A percentile compares a stretch with the other conserved stretches of the same genome.
Evolutionary conservation across 2,888 invertebrate species (phyloP).

Genomic region (Epirrita christyi): DNA sequence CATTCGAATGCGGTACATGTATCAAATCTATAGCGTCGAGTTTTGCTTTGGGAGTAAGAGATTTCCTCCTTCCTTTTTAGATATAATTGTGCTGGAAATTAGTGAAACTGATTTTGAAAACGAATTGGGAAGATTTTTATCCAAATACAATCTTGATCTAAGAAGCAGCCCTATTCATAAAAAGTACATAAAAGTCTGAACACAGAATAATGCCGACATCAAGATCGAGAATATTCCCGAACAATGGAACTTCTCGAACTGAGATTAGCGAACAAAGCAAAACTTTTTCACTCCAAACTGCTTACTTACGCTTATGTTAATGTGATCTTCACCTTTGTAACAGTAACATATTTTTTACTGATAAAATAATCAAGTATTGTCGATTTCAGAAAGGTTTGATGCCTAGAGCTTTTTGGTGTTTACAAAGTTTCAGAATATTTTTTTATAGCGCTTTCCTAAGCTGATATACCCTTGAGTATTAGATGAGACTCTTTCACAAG

Average conservation of each 20-base stretch:
- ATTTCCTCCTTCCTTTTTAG: no score
- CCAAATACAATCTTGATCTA: neutral
- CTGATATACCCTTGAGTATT: no score
- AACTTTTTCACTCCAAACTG: constrained; percentile 37
- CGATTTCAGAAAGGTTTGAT: neutral
- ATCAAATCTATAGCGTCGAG: no score
- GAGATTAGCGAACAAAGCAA: constrained; percentile 39
- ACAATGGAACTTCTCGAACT: constrained; percentile 26
- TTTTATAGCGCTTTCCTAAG: no score
- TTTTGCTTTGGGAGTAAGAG: no score
- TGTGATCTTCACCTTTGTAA: constrained; percentile 24
- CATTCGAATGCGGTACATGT: no score
- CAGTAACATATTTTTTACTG: constrained; percentile 12
- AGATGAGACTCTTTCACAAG: no score
- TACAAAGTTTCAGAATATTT: no score
- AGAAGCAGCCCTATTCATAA: constrained; percentile 12
- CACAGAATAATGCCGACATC: constrained; percentile 16
- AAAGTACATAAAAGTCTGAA: constrained; percentile 15
- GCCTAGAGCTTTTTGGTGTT: no score
- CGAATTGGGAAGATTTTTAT: no score
- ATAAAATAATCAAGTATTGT: constrained; percentile 14
- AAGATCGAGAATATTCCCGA: constrained; percentile 16
- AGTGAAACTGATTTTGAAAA: no score
- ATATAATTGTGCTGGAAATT: no score
- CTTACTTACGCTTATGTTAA: constrained; percentile 40